Evolutionary conservation across 2,797 vertebrate genomes (phyloP), one percentile per base, ranked within the genome.

Genomic region (Erpetoichthys calabaricus): DNA sequence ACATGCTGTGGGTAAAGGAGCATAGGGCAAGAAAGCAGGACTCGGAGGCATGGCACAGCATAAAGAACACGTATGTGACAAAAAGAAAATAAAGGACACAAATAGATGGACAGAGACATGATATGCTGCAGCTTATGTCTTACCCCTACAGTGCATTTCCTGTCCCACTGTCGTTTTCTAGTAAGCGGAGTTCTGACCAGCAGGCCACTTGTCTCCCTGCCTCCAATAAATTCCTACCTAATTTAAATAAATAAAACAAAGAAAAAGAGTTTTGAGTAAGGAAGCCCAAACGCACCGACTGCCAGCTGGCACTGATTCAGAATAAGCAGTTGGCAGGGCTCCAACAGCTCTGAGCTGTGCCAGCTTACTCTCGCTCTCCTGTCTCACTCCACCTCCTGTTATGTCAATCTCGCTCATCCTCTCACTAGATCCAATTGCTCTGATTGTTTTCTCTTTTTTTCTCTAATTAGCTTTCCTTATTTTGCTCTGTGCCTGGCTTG

Each of bases 231-330:
- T 5, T 44, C 10, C 3, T 8, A n/a, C 7, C 25, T 10, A 3
- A 52, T 50, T 47, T 45, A 9, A 25, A 45, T 41, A 7, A 45
- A 45, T 5, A 9, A 45, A 45, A 45, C 9, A 45, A 45, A 53
- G 44, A 6, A 59, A 46, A 44, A 4, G 10, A 9, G 5, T 44
- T 78, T 74, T 77, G 80, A 79, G 73, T 25, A 75, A 80, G 77
- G 78, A 82, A 83, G 86, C 87, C 86, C 80, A 72, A 8, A 76
- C 72, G 70, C 69, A 83, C 80, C 47, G 67, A 67, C 68, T 86
- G 89, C 91, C 91, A 93, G 84, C 86, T 94, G 92, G 92, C 89
- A 85, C 65, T 63, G 64, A 61, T 87, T 89, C 91, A 94, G 74
- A 82, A 78, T 79, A 70, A 79, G 78, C 78, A 82, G 84, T 82